Base-by-base conservation (phyloP, 2,888 invertebrate species). In the Axea sp. region DNA sequence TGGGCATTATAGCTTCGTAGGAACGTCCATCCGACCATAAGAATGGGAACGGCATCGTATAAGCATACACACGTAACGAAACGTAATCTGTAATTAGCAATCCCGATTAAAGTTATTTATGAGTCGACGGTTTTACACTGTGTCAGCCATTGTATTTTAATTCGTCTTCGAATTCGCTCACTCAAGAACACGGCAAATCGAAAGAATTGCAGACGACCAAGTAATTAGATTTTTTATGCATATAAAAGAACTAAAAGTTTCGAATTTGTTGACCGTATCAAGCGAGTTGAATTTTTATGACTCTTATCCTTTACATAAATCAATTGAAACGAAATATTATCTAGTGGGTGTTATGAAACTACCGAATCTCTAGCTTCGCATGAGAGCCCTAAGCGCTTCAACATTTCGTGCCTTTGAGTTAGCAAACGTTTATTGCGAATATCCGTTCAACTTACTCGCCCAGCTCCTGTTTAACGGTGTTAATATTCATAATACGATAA, bases 91-190 rank as follows among this genome's bases (percentile, higher is more conserved):
- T 86, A 87, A 87, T 87, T 87, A 87, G 86, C 84, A 82, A 86
- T 86, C 83, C 84, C 85, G 87, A 87, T 86, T 87, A 87, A 85
- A 82, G 83, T 86, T 85, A 86, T 87, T 86, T 87, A 86, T 83
- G 86, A 86, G 83, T 82, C 78, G 73, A 76, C 81, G 81, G 80
- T 81, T 83, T 83, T 84, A 82, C 83, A 84, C 82, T 83, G 78
- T 83, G 82, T 85, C 82, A 84, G 83, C 84, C 85, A 87, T 87
- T 87, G 86, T 86, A 87, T 87, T 87, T 86, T 86, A 87, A 87
- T 87, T 84, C 77, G 47, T 22, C 74, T 76, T 60, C 64, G 49
- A 72, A 72, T 75, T 64, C 65, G 31, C 43, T 49, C 35, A 39
- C 49, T 69, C 69, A 45, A 65, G 71, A 71, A 76, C 35, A 49